Evolutionary conservation across 2,888 invertebrate species (phyloP).

Genomic region (Chouioia cunea): DNA sequence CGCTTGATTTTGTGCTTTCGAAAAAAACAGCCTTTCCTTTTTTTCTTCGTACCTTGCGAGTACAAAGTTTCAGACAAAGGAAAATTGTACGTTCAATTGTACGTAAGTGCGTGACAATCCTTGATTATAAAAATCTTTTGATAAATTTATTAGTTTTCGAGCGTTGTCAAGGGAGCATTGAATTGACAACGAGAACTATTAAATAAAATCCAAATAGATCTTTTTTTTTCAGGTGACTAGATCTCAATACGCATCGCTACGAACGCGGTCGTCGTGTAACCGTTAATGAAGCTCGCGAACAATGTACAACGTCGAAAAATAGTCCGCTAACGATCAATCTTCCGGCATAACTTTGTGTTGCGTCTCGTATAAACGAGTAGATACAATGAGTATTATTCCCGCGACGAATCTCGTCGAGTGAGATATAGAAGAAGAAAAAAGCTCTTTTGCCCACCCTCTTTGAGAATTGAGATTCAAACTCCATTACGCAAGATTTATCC

Average conservation of each 20-base stretch:
- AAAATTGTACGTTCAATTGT: too few relatives aligned
- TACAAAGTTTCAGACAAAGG: too few relatives aligned
- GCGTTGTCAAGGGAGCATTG: too few relatives aligned
- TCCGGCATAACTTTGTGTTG: conserved; percentile 33
- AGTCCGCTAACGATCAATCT: conserved; percentile 24
- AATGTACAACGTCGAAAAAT: conserved; percentile 32
- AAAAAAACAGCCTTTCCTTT: too few relatives aligned
- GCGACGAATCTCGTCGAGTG: conserved; percentile 22
- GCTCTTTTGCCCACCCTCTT: conserved; percentile 41
- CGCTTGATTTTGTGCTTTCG: too few relatives aligned
- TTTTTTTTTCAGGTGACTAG: conserved; percentile 36
- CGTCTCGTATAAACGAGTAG: conserved; percentile 29
- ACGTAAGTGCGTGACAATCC: too few relatives aligned
- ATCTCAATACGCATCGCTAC: conserved; percentile 22
- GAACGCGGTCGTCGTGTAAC: conserved; percentile 6
- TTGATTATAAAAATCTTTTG: too few relatives aligned
- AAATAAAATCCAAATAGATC: conserved; percentile 18
- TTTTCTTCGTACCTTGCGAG: too few relatives aligned
- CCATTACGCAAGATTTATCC: conserved; percentile 15
- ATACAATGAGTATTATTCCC: conserved; percentile 17
- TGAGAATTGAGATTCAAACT: conserved; percentile 34
- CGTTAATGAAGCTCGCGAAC: conserved; percentile 23
- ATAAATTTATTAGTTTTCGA: too few relatives aligned
- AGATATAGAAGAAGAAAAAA: not conserved
- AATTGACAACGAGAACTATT: too few relatives aligned